A percentile compares a stretch with the other conserved stretches of the same genome.
Conservation (phyloP, 2,888 invertebrate genomes). For the Pycnomerus fuliginosus region DNA sequence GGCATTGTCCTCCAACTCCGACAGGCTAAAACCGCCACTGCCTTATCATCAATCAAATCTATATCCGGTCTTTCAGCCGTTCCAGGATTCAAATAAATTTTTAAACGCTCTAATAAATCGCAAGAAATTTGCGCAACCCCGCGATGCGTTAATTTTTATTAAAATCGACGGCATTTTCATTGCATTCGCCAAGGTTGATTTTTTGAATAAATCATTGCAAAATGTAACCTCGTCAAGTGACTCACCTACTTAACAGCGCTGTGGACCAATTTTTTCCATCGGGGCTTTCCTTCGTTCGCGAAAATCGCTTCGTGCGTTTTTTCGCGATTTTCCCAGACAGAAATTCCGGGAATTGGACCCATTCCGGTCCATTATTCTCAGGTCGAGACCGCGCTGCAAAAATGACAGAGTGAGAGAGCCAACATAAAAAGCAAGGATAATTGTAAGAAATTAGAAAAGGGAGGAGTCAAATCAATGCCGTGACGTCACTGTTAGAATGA, state of each 20-base stretch:
- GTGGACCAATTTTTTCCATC: slow-evolving; percentile 5
- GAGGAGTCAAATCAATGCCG: slow-evolving; percentile 45
- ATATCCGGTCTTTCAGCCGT: too few relatives aligned
- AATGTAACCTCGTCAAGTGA: slow-evolving; percentile 25
- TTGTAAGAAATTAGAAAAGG: slow-evolving; percentile 39
- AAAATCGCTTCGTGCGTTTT: too few relatives aligned
- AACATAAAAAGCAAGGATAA: slow-evolving; percentile 39
- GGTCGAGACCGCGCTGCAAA: slow-evolving; percentile 3
- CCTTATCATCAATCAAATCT: too few relatives aligned
- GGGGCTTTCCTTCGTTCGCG: too few relatives aligned
- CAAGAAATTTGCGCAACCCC: too few relatives aligned
- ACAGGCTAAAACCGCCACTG: too few relatives aligned
- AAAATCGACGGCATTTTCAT: slow-evolving; percentile 14
- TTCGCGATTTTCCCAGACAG: neutral
- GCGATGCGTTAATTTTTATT: too few relatives aligned
- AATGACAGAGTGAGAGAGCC: slow-evolving; percentile 16
- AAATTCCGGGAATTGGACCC: slow-evolving; percentile 7
- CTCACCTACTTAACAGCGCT: slow-evolving; percentile 15
- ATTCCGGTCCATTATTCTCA: slow-evolving; percentile 3
- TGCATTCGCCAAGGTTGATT: slow-evolving; percentile 20
- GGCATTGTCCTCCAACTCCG: too few relatives aligned
- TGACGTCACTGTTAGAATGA: slow-evolving; percentile 41
- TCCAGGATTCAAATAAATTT: too few relatives aligned
- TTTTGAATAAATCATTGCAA: slow-evolving; percentile 23
- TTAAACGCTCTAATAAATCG: too few relatives aligned